A percentile compares a stretch with the other conserved stretches of the same genome.
Evolutionary conservation across 2,797 vertebrate genomes (phyloP).

Genomic region (Acipenser ruthenus): DNA sequence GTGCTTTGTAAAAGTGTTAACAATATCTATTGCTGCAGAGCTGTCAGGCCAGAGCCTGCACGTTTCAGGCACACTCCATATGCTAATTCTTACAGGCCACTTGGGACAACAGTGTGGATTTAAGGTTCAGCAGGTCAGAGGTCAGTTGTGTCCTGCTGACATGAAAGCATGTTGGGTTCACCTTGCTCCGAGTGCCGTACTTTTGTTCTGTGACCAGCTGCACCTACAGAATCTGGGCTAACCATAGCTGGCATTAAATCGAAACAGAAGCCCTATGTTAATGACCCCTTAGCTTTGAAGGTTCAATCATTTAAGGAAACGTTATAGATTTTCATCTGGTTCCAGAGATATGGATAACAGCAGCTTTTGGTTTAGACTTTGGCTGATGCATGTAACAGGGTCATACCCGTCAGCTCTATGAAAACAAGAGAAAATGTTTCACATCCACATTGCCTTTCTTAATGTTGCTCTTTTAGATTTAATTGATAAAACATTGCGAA

Average conservation of each 20-base stretch:
- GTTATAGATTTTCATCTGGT: constrained; percentile 57
- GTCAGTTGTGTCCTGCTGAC: constrained; percentile 66
- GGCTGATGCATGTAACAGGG: constrained; percentile 11
- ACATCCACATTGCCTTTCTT: no score
- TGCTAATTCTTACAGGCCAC: constrained; percentile 59
- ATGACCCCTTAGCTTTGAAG: constrained; percentile 61
- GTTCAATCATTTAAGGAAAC: constrained; percentile 58
- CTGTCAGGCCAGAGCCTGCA: constrained; percentile 23
- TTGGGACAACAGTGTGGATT: constrained; percentile 57
- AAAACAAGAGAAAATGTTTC: no score
- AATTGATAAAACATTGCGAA: no score
- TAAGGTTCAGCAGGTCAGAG: constrained; percentile 50
- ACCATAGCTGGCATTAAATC: constrained; percentile 34
- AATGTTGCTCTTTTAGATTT: no score
- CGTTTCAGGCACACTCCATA: constrained; percentile 48
- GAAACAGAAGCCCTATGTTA: constrained; percentile 72
- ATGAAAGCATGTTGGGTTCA: constrained; percentile 65
- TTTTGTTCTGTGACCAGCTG: constrained; percentile 52
- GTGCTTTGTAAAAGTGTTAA: no score
- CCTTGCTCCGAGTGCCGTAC: constrained; percentile 59
- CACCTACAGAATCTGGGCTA: constrained; percentile 57
- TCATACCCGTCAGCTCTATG: not conserved
- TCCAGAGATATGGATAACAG: constrained; percentile 49
- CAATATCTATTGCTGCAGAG: not conserved
- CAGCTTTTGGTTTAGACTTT: constrained; percentile 52